Conservation (phyloP, 1,140 invertebrate species). For the Drosophila insularis region DNA sequence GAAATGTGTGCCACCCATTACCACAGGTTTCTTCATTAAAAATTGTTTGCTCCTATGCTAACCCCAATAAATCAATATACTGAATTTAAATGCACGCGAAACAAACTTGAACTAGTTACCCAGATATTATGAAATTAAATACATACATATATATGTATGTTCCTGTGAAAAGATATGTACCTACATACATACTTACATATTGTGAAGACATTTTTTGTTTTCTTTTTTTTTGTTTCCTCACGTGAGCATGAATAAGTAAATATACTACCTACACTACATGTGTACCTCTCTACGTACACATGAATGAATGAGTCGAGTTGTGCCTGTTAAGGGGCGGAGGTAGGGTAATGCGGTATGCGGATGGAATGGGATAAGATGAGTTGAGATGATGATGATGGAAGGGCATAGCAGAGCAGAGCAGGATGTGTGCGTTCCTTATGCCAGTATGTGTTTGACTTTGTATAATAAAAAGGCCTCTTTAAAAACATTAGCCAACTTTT, state of each 20-base stretch:
- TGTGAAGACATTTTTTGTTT: not conserved
- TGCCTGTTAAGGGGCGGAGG: not conserved
- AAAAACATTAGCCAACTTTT: constrained; percentile 81
- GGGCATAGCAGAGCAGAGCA: constrained; percentile 16
- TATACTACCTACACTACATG: constrained; percentile 5
- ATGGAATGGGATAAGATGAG: not conserved
- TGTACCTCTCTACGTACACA: not conserved
- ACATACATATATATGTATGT: constrained; percentile 11
- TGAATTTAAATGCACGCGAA: constrained; percentile 7
- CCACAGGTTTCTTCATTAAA: constrained; percentile 1
- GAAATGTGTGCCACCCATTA: not conserved
- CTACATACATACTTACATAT: constrained; percentile 13
- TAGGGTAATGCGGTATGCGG: not conserved
- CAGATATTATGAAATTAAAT: constrained; percentile 7
- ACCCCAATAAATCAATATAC: constrained; percentile 8
- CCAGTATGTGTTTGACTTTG: constrained; percentile 79
- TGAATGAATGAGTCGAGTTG: constrained; percentile 10
- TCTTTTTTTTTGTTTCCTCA: constrained; percentile 2
- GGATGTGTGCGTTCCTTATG: constrained; percentile 38
- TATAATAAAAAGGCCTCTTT: constrained; percentile 81
- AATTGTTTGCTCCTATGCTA: constrained; percentile 5
- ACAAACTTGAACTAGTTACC: constrained; percentile 11
- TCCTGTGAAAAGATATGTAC: constrained; percentile 1
- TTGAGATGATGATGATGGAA: constrained; percentile 4
- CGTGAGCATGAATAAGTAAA: constrained; percentile 10